Base-by-base conservation (phyloP, 2,797 vertebrate species). In the Schizopygopsis pylzovi region DNA sequence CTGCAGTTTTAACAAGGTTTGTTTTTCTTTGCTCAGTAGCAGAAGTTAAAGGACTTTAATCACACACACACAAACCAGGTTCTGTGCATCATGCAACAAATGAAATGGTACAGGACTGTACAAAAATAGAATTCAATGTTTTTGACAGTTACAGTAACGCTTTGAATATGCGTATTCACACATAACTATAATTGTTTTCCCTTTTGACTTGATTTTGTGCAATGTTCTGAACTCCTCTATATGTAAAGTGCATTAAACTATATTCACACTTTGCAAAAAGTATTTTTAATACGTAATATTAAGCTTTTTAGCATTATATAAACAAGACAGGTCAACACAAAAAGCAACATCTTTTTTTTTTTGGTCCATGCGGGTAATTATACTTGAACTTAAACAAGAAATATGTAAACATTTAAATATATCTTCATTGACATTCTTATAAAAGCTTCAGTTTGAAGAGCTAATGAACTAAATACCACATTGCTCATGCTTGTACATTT, bases 71-170 rank as follows among this genome's bases (percentile, higher is more conserved):
- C 13, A 52, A n/a, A 70, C n/a, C 16, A 10, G 18, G 20, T 65
- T 9, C 43, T 80, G 25, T 80, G 43, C 59, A 49, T 33, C 22
- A 80, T 61, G 33, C 54, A 43, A 59, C 54, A 83, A 47, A 45
- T 43, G n/a, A 68, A 84, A 84, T 71, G 12, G 5, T 52, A 78
- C 13, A 67, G 61, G 61, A 78, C 9, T 41, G 16, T 68, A 68
- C 61, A 84, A 83, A 83, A 83, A 83, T 77, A 77, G 72, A 77
- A 63, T 75, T 52, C 25, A 15, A 8, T 41, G 15, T 54, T 41
- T 70, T 70, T 1, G 6, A 49, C 3, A 52, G 6, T n/a, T 39
- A 18, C 63, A 68, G 20, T 28, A 47, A 49, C 6, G 0, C 20
- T 80, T 5, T 59, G 67, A 16, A 75, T 73, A 63, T 45, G 9